Percentiles rank a stretch among this genome's conserved stretches.
phyloP scores from a whole-genome alignment of 2,888 invertebrate genomes.

The Frankliniella fusca region DNA sequence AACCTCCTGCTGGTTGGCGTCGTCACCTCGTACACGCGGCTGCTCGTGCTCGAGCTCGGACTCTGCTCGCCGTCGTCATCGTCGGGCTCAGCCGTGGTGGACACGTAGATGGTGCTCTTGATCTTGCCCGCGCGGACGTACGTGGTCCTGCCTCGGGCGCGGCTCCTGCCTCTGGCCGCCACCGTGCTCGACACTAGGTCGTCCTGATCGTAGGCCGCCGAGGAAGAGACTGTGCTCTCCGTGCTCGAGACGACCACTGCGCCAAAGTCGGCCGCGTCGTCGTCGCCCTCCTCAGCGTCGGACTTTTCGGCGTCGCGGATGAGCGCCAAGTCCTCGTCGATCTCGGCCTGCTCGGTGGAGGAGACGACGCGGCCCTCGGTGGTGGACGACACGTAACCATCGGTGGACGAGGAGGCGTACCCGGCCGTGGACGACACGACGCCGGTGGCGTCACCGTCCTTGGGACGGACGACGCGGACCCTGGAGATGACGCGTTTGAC shows the following conservation, averaged over 20 bases:
- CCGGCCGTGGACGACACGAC: background rate
- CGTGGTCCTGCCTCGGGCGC: constrained; percentile 10
- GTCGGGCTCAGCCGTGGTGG: constrained; percentile 14
- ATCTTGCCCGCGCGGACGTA: background rate
- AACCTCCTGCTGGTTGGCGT: constrained; percentile 30
- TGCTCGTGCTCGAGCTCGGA: constrained; percentile 3
- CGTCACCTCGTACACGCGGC: constrained; percentile 35
- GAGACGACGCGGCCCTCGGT: background rate
- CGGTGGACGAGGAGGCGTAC: background rate
- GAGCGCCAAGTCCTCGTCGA: constrained; percentile 15
- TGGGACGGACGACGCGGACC: constrained; percentile 6
- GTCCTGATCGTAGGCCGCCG: background rate
- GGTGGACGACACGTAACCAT: constrained; percentile 5
- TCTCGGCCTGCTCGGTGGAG: constrained; percentile 7
- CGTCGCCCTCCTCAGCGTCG: constrained; percentile 1
- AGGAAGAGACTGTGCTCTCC: background rate
- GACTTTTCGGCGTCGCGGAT: constrained; percentile 20
- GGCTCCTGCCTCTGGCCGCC: background rate
- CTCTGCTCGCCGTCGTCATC: constrained; percentile 54
- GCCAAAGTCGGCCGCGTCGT: constrained; percentile 12
- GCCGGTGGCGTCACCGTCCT: background rate
- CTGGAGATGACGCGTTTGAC: constrained; percentile 7
- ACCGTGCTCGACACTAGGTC: constrained; percentile 3
- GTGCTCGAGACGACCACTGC: background rate
- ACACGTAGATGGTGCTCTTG: constrained; percentile 48